Base-by-base conservation (phyloP, 2,888 invertebrate genomes). In the Vanessa cardui region DNA sequence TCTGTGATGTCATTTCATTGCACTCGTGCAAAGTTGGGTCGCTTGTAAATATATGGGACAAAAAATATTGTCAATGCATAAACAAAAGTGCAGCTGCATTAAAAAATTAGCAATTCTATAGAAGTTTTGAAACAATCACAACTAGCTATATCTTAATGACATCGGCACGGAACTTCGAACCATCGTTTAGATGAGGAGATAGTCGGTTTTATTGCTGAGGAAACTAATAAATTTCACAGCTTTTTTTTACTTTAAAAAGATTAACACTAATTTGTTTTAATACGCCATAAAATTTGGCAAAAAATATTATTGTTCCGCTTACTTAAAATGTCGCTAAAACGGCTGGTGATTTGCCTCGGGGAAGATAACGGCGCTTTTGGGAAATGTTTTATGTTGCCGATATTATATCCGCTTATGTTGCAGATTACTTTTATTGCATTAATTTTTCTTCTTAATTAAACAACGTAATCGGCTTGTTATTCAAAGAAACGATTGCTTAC, bases 261-360 rank as follows among this genome's bases (percentile, higher is more conserved):
- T 70, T 62, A 62, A 71, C 65, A 62, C 69, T 89, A 89, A 91
- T 91, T 90, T 89, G 90, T 86, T 89, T 89, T 89, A 90, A 90
- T 90, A 88, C 85, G 80, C 86, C 84, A 84, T 89, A 88, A 88
- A 85, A 83, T 80, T 86, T 88, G 83, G 80, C 82, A 85, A 81
- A 85, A 86, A 87, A 87, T 83, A 69, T 52, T 73, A 67, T 54
- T 64, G 73, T 74, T 73, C 69, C 74, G 74, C 65, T 74, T 69
- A 65, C 64, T 64, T 56, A 52, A 59, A 58, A 58, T 66, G 72
- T 74, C 73, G 58, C 66, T 69, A 45, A 52, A 66, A 49, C 61
- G 52, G 50, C 21, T 62, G 39, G 12, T 39, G 39, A 39, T 12
- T 59, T 18, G 61, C 67, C 63, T 65, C 47, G 50, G 56, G 64